phyloP scores from a whole-genome alignment of 2,113 vertebrate species.

The Pelmatolapia mariae region DNA sequence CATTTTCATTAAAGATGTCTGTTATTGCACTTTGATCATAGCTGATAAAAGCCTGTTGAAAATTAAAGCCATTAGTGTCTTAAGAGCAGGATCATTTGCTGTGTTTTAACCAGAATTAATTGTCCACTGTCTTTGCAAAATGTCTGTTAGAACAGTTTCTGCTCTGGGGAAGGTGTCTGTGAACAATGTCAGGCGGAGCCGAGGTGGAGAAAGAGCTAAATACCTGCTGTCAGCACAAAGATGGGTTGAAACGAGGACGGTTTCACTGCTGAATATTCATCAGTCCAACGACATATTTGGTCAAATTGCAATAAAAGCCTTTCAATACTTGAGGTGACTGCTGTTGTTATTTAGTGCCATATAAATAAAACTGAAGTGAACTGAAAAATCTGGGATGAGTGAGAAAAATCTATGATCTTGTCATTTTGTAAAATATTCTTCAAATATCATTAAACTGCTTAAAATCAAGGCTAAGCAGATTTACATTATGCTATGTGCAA shows the following conservation, averaged over 20 bases:
- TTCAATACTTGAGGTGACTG: neutral
- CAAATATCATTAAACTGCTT: constrained; percentile 5
- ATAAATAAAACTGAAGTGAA: neutral
- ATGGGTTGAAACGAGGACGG: constrained; percentile 15
- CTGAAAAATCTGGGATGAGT: neutral
- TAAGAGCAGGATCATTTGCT: constrained; percentile 18
- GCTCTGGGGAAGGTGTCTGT: constrained; percentile 13
- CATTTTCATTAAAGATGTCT: constrained; percentile 49
- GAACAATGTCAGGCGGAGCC: constrained; percentile 15
- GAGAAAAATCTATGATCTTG: neutral
- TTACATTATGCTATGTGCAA: neutral
- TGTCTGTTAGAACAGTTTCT: neutral
- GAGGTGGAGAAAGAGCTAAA: neutral
- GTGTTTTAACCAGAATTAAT: constrained; percentile 21
- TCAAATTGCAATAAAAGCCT: constrained; percentile 49
- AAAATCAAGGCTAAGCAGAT: neutral
- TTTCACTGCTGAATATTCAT: constrained; percentile 55
- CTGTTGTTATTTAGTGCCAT: neutral
- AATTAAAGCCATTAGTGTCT: constrained; percentile 31
- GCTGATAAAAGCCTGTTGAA: constrained; percentile 48
- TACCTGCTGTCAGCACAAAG: constrained; percentile 16
- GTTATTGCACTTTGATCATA: constrained; percentile 45
- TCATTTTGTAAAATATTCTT: constrained; percentile 29
- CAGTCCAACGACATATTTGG: constrained; percentile 30
- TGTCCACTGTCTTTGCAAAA: constrained; percentile 23